Base-by-base conservation (phyloP, 92 coral and sea anemone genomes). In the Zoanthus gigantus region DNA sequence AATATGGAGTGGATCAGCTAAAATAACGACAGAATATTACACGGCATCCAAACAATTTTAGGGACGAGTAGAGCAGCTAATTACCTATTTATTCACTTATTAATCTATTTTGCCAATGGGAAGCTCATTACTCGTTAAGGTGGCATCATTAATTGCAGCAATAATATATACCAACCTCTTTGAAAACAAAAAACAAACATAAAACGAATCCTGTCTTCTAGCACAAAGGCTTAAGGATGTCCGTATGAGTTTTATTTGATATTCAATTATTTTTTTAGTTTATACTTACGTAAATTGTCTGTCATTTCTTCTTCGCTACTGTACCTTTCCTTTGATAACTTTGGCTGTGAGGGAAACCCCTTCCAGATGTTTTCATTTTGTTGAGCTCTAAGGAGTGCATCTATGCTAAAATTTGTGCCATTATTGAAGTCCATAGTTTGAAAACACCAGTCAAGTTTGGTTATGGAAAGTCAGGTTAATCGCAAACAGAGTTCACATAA, bases 381-480 rank as follows among this genome's bases (percentile, higher is more conserved):
- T 30, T 81, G 85, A 45, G 76, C 85, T 67, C 76, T 81, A 18
- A 81, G 85, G 47, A 81, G 85, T n/a, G 75, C 75, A n/a, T 81
- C 85, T 45, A 81, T 81, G 16, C 85, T 81, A 68, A 81, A 81
- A 32, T 67, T 81, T 63, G 75, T 65, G 8, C 85, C 85, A 66
- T 45, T 81, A 18, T 67, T 81, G 66, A 81, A 65, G 47, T 81
- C 85, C 85, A 81, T 81, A 53, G 65, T 81, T 29, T 44, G 18
- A 17, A 46, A 81, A 31, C 31, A 37, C 2, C 14, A 54, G 37
- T 44, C 56, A 11, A 47, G 11, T 56, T 32, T 28, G 9, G 3
- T 56, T 7, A 7, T 28, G 6, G 63, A 23, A 66, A 9, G 29
- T 28, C 31, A 42, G 65, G 18, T 58, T 2, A 60, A 30, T 65